Base-by-base conservation (phyloP, 2,888 invertebrate genomes). In the Germaria angustata region DNA sequence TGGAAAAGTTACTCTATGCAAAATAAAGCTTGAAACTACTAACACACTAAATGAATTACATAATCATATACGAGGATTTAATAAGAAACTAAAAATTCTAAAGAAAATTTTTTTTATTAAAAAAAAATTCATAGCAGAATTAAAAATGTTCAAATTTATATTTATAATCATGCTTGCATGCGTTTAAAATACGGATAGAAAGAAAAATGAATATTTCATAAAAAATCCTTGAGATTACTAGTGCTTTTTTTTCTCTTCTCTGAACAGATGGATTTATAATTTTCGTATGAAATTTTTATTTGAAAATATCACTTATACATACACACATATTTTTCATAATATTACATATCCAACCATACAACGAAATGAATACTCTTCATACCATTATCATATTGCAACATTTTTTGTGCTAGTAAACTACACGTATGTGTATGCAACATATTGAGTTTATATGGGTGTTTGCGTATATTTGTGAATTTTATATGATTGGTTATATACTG, bases 401-500 rank as follows among this genome's bases (percentile, higher is more conserved):
- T 8, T 17, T 15, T 53, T 24, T 34, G 39, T 55, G 2, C 1
- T 3, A 13, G n/a, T 65, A n/a, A 13, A 15, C 4, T 41, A 20
- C 34, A n/a, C n/a, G 5, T 34, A 41, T 28, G 39, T 59, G 41
- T 41, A 17, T 36, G 9, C 3, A 11, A 22, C 4, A 28, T 65
- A 39, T 44, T n/a, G 22, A n/a, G 22, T 24, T 15, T 15, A 9
- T 24, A 0, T 6, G n/a, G n/a, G n/a, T n/a, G n/a, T n/a, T n/a
- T 28, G n/a, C 13, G 0, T 7, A 28, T 53, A 22, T 53, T 69
- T 46, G 41, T 59, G 66, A 51, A 36, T 80, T 66, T 24, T 41
- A 80, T 68, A 53, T 72, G 65, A 66, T 83, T 75, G 79, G 34
- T 46, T 55, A 72, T 61, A 72, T 61, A 53, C 53, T 36, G 51